Percentiles rank a stretch among this genome's conserved stretches.
Conservation (phyloP, 2,113 vertebrate species). For the Takifugu flavidus region DNA sequence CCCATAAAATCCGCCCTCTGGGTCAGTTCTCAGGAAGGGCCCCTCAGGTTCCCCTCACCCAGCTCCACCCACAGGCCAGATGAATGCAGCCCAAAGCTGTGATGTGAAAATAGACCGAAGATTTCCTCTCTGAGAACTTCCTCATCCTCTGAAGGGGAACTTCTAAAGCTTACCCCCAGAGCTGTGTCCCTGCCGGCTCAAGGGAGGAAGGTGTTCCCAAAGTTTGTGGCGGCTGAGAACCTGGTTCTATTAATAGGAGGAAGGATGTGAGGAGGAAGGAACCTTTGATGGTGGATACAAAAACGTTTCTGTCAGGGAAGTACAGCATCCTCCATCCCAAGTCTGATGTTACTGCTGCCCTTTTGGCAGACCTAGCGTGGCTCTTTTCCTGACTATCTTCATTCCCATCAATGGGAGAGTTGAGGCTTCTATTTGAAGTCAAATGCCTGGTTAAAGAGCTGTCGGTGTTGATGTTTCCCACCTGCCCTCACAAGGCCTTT, state of each 20-base stretch:
- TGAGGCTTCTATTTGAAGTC: conserved; percentile 40
- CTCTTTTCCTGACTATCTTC: conserved; percentile 24
- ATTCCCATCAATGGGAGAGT: conserved; percentile 36
- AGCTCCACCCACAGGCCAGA: conserved; percentile 26
- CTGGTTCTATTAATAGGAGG: conserved; percentile 62
- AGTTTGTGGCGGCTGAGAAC: conserved; percentile 38
- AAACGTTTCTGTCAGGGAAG: conserved; percentile 51
- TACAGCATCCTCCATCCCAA: conserved; percentile 12
- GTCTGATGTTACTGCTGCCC: conserved; percentile 15
- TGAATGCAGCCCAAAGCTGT: conserved; percentile 23
- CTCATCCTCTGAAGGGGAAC: conserved; percentile 26
- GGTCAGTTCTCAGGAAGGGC: conserved; percentile 40
- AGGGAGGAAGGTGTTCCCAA: conserved; percentile 39
- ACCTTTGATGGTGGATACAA: conserved; percentile 55
- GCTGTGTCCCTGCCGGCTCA: conserved; percentile 14
- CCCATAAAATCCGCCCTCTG: conserved; percentile 29
- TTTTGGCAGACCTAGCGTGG: conserved; percentile 17
- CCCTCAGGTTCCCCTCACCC: conserved; percentile 40
- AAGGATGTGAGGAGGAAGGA: conserved; percentile 59
- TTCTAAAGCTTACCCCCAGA: conserved; percentile 40
- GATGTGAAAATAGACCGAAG: conserved; percentile 13
- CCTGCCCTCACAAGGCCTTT: conserved; percentile 7
- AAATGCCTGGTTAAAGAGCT: conserved; percentile 41
- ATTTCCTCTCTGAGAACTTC: conserved; percentile 22
- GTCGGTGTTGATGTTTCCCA: conserved; percentile 46